Evolutionary conservation across 2,113 vertebrate species (phyloP), one percentile per base, ranked within the genome.

Genomic region (Anthoscopus minutus): DNA sequence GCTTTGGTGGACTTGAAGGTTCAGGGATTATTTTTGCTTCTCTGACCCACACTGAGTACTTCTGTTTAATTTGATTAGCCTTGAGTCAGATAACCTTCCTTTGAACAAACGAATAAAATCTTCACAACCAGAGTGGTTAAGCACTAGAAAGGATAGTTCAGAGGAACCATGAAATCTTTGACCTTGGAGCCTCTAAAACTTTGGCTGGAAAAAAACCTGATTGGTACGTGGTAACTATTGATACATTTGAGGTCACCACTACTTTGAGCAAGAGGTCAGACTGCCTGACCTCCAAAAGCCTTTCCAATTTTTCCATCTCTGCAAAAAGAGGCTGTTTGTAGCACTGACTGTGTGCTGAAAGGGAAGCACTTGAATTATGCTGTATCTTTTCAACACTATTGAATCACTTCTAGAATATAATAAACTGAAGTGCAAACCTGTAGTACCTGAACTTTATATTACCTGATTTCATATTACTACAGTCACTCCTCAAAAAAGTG

Each of bases 371-470:
- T 96, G 95, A 96, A 96, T 97, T 93, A 95, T 64, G 35, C 42
- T 19, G 7, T 66, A 31, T 25, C 66, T 95, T 95, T 92, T 88
- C 44, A 60, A 69, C 27, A 23, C 37, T 92, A 88, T 73, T 89
- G 92, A 93, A 94, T 97, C 65, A 66, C 66, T 97, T 81, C 44
- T 94, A 65, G 82, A 97, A 79, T 92, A 96, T 93, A 97, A 97
- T 96, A 96, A 97, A 95, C 79, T 73, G 15, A 53, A 97, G 81
- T 92, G 60, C 65, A 96, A 95, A 96, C 31, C 47, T 88, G 64
- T 69, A 92, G 66, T 90, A 84, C 85, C 89, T 97, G 93, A 97
- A 94, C 92, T 97, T 90, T 97, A 96, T 97, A 96, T 97, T 97
- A 93, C 73, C 87, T 93, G 94, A 95, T 96, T 94, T 97, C 89